Evolutionary conservation across 2,888 invertebrate species (phyloP), one percentile per base, ranked within the genome.

Genomic region (Lasioglossum villosulum): DNA sequence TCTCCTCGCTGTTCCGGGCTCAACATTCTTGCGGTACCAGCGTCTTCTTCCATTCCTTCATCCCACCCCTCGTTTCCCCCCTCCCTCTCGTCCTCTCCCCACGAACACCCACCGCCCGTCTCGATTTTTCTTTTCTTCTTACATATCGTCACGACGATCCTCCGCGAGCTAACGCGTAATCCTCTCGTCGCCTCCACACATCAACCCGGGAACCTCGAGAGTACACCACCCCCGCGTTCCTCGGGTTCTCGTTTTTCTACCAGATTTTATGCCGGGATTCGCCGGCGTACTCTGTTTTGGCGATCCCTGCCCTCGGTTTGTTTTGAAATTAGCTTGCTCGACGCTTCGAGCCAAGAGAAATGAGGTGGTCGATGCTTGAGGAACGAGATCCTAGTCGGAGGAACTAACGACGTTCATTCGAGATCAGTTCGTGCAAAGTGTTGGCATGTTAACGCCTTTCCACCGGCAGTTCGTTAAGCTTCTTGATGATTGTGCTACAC

Each of bases 141-240:
- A 78, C 82, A 84, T 88, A 85, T 86, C 88, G 83, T 82, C 88
- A 80, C 82, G 71, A 73, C 83, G 78, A 83, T 84, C 84, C 78
- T 75, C 74, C 83, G 87, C 91, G 91, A 91, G 92, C 91, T 91
- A 93, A 92, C 92, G 92, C 92, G 92, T 94, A 94, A 94, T 93
- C 93, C 94, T 90, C 90, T 92, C 93, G 90, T 92, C 93, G 91
- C 92, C 89, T 88, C 84, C 86, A 83, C 82, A 78, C 80, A 84
- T 89, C 86, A 80, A 70, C 84, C 77, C 71, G 70, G 45, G 73
- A 71, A 81, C 86, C 87, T 84, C 80, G 59, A 71, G 45, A 71
- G 23, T 42, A 75, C 86, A 70, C 86, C 86, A 70, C 86, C 86
- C 86, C 70, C 74, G 75, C 75, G 75, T 78, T 34, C 34, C 23